These are phyloP conservation scores for Xenopus petersii DNA, from an alignment of 2,797 vertebrate species.

Conservation along the genomic window DNA sequence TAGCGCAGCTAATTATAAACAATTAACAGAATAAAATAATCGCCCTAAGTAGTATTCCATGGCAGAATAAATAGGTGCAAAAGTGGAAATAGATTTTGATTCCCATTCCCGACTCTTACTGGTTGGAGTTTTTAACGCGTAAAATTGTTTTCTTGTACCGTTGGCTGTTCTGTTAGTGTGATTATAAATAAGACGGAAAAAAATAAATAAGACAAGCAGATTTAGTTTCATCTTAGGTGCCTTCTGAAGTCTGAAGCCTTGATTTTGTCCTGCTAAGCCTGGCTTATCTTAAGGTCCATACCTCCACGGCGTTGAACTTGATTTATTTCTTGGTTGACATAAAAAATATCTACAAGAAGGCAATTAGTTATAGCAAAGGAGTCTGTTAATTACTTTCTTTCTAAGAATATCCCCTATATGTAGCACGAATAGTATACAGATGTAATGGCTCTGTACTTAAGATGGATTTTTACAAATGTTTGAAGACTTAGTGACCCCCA, in stretches of 20 bases:
- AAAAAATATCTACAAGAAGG: conserved; percentile 45
- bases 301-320: conserved; percentile 38
- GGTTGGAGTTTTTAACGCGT: too few species aligned
- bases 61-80: too few species aligned
- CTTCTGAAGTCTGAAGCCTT: conserved; percentile 32
- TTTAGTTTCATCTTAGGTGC: conserved; percentile 28
- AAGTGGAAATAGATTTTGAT: too few species aligned
- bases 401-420: conserved; percentile 19
- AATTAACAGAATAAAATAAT: too few species aligned
- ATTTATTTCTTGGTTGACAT: conserved; percentile 52
- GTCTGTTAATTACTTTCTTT: conserved; percentile 52
- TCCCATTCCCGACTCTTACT: too few species aligned
- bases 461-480: conserved; percentile 48
- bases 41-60: too few species aligned
- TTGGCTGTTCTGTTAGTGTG: not conserved
- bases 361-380: conserved; percentile 55
- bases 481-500: conserved; percentile 53
- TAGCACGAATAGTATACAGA: conserved; percentile 30
- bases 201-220: not conserved
- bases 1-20: too few species aligned
- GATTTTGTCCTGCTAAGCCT: conserved; percentile 31
- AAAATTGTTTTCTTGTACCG: too few species aligned
- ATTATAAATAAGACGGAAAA: conserved; percentile 1
- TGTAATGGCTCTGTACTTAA: conserved; percentile 31
- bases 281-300: conserved; percentile 24